Base-by-base conservation (phyloP, 2,797 vertebrate species). In the Gorsachius magnificus region DNA sequence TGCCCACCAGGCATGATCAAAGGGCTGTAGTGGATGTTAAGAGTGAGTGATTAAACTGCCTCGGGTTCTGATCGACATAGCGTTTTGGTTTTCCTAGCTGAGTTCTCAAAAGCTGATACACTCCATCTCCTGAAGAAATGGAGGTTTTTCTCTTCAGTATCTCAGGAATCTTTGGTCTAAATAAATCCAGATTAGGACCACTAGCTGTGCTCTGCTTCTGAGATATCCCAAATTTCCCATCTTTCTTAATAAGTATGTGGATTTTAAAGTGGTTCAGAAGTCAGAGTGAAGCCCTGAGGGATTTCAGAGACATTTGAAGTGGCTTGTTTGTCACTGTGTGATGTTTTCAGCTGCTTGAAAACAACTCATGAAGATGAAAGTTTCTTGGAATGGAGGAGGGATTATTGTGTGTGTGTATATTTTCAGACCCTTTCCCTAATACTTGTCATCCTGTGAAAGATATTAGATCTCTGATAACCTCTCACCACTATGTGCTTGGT, bases 281-380 rank as follows among this genome's bases (percentile, higher is more conserved):
- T 82, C 58, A 41, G 46, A 82, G 36, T 69, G 58, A 89, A 89
- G 65, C 31, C 83, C 20, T 1, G 3, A 53, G 36, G 78, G 78
- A 65, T 87, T 94, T 82, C 68, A 66, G 61, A 86, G 45, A 45
- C 83, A 79, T 87, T 89, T 87, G 51, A 89, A 92, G 45, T 78
- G 41, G 26, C 26, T 81, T 89, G 16, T 91, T 87, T 82, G 54
- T 87, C 16, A 41, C 20, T 53, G 35, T 75, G 17, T 78, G 28
- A 8, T 84, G 50, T 80, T 96, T 91, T 83, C 60, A 87, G 26
- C 75, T 69, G 41, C 21, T 24, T 82, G 78, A 69, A 72, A 93
- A 64, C 51, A 82, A 79, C 33, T 89, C 20, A 53, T 22, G n/a
- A 69, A 61, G 45, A 87, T 69, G 38, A 65, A 93, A 87, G 51